Evolutionary conservation across 2,888 invertebrate species (phyloP).

Genomic region (Pammene aurita): DNA sequence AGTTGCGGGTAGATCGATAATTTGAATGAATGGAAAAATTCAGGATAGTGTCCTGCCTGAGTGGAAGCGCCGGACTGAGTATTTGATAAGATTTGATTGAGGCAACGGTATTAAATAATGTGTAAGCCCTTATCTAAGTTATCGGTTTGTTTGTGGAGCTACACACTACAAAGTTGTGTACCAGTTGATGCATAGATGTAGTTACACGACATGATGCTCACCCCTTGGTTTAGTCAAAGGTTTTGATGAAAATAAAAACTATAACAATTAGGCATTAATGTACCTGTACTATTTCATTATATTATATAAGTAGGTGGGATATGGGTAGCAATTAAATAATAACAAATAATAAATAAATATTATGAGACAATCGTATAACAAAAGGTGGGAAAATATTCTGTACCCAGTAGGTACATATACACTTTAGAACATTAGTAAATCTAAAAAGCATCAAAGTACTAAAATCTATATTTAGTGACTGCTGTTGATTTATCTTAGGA

Average conservation of each 20-base stretch:
- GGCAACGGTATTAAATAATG: slow-evolving; percentile 58
- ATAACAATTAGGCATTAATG: no score
- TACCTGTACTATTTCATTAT: no score
- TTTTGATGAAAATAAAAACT: no score
- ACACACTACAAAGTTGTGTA: slow-evolving; percentile 42
- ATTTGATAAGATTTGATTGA: slow-evolving; percentile 72
- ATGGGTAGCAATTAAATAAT: no score
- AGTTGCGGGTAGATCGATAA: slow-evolving; percentile 28
- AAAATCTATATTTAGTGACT: no score
- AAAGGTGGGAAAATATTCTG: not conserved
- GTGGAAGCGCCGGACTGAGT: slow-evolving; percentile 53
- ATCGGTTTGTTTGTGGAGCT: slow-evolving; percentile 71
- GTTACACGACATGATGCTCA: not conserved
- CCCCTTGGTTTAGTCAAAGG: not conserved
- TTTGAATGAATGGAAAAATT: slow-evolving; percentile 12
- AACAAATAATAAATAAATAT: no score
- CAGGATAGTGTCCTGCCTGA: slow-evolving; percentile 40
- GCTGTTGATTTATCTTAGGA: no score
- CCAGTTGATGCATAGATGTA: slow-evolving; percentile 9
- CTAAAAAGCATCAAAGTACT: no score
- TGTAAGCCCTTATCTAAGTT: slow-evolving; percentile 69
- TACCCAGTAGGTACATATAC: no score
- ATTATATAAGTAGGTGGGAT: no score
- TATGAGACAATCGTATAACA: no score
- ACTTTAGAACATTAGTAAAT: no score